Conservation (phyloP, 2,797 vertebrate species). For the Lagocephalus sceleratus region DNA sequence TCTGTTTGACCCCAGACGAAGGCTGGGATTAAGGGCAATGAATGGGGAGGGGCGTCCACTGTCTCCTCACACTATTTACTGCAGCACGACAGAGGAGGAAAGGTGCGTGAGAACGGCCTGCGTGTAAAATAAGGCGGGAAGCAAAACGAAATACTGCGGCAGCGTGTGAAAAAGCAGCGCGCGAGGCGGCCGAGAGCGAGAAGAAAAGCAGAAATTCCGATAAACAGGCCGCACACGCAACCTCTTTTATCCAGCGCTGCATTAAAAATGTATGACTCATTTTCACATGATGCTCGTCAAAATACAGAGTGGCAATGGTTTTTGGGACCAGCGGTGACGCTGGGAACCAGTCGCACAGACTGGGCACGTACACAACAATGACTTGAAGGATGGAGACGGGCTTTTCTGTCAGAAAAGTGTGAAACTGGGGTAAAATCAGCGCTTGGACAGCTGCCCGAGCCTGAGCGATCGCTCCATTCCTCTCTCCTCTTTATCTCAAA, state of each 20-base stretch:
- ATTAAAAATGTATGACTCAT: constrained; percentile 77
- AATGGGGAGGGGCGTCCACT: constrained; percentile 41
- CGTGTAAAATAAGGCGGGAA: constrained; percentile 8
- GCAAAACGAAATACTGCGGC: constrained; percentile 11
- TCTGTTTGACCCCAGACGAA: constrained; percentile 51
- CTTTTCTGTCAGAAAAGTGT: constrained; percentile 34
- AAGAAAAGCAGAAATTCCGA: constrained; percentile 21
- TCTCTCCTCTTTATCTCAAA: constrained; percentile 69
- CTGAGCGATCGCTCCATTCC: constrained; percentile 63
- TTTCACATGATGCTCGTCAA: constrained; percentile 78
- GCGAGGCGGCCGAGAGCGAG: neutral
- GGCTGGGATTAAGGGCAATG: constrained; percentile 49
- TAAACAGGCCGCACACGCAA: constrained; percentile 43
- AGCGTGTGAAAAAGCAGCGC: neutral
- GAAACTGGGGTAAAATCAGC: constrained; percentile 68
- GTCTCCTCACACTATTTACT: constrained; percentile 49
- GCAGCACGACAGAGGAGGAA: constrained; percentile 2
- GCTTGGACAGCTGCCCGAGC: constrained; percentile 70
- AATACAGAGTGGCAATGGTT: constrained; percentile 72
- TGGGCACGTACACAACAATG: constrained; percentile 62
- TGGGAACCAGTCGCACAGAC: too few species aligned
- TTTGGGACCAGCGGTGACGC: neutral
- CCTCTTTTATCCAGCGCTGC: constrained; percentile 61
- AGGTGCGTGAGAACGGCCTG: neutral
- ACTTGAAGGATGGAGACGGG: constrained; percentile 62